Evolutionary conservation across 2,888 invertebrate species (phyloP), one percentile per base, ranked within the genome.

Genomic region (Lamellibrachia columna): DNA sequence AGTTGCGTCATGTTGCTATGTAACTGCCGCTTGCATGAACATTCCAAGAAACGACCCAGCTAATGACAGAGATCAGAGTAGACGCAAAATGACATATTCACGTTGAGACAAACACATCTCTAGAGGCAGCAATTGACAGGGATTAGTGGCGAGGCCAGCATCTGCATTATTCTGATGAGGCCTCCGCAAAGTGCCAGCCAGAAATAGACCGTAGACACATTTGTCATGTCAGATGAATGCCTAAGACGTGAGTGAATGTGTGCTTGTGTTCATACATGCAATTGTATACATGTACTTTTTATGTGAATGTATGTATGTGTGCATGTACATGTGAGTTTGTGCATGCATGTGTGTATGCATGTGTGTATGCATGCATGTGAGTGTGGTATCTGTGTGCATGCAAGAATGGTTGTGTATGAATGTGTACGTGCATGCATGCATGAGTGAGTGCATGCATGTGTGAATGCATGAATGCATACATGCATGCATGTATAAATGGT

Each of bases 51-150:
- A n/a, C 22, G 75, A 3, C 22, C 6, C 75, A 6, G 75, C 4
- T 15, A 75, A 75, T 75, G 75, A 75, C 75, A 75, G 75, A 75
- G 75, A 75, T 75, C 22, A 75, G 75, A 75, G 75, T 75, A 75
- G 75, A 75, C 6, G 75, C 22, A 75, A 15, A 75, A 75, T 22
- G 75, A n/a, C 75, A 0, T 11, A 75, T 15, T 15, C 75, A 6
- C 15, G 75, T 75, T 22, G 22, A 15, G 75, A 22, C 22, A 6
- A 75, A 15, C n/a, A 6, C n/a, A 75, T 11, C 75, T 11, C 75
- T 0, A 11, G 22, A 75, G 75, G 75, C 75, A 6, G 75, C 75
- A 11, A 6, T 22, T 75, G 22, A 75, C 15, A n/a, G 75, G 15
- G 22, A 75, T 9, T n/a, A 22, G 75, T 22, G 15, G n/a, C 22